Evolutionary conservation across 2,797 vertebrate genomes (phyloP).

Genomic region (Garrulus glandarius): DNA sequence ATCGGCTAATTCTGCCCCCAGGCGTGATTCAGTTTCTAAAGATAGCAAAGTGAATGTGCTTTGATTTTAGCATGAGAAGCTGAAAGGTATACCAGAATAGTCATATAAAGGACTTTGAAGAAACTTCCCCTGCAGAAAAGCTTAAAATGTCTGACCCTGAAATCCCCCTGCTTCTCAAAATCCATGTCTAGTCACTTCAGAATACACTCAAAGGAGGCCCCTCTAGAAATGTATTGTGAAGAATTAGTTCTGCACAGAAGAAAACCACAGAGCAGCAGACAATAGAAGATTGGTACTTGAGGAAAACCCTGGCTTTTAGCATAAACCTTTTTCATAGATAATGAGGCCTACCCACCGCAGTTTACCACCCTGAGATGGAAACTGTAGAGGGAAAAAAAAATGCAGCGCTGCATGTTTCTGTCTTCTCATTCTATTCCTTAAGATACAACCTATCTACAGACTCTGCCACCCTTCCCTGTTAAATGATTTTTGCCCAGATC

Average conservation of each 20-base stretch:
- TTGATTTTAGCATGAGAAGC: conserved; percentile 47
- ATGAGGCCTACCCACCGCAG: background rate
- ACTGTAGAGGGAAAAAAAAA: background rate
- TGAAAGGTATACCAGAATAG: conserved; percentile 26
- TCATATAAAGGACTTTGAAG: conserved; percentile 22
- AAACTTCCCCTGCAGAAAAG: conserved; percentile 23
- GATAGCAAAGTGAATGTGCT: conserved; percentile 15
- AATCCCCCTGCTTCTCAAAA: conserved; percentile 12
- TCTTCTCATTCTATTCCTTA: background rate
- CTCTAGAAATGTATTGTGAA: background rate
- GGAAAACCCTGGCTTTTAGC: background rate
- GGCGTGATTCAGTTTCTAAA: background rate
- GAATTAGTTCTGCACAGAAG: background rate
- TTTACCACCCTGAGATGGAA: background rate
- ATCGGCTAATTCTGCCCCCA: background rate
- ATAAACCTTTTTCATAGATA: background rate
- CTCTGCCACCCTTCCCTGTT: background rate
- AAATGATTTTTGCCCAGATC: background rate
- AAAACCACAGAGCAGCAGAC: background rate
- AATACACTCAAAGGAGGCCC: conserved; percentile 2
- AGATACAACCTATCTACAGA: background rate
- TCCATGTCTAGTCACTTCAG: background rate
- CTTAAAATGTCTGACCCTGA: conserved; percentile 37
- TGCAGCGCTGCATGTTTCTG: background rate
- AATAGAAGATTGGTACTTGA: background rate